Evolutionary conservation across 2,113 vertebrate genomes (phyloP), one percentile per base, ranked within the genome.

Genomic region (Eleginops maclovinus): DNA sequence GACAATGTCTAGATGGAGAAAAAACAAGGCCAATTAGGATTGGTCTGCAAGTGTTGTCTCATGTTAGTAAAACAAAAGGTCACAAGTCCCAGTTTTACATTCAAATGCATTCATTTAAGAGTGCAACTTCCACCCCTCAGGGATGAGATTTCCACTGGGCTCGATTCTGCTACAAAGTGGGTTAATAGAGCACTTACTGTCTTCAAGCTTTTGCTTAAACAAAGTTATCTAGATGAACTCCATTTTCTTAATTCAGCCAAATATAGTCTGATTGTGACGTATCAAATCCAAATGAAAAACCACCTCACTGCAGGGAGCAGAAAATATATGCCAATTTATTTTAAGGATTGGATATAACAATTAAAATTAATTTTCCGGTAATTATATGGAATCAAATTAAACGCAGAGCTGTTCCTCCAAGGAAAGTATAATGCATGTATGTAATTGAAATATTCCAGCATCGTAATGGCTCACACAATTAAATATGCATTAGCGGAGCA

Each of bases 391-490:
- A 92, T 92, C 83, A 84, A 92, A 92, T 93, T 88, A 91, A 90
- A 86, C 80, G 71, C 75, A 66, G 86, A 86, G 91, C 84, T 72
- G 75, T 85, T 89, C 88, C 90, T 91, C 87, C 40, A 59, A 90
- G 87, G 87, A 77, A 84, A 84, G 82, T 75, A 50, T 83, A 87
- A 90, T 81, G 89, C 88, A 88, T 84, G 85, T 82, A 74, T 81
- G 83, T 91, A 92, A 93, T 94, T 94, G 89, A 94, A 92, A 93
- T 92, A 89, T 87, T 81, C 86, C 88, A 80, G 84, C 82, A 75
- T 89, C 68, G 60, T 92, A 93, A 92, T 93, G 91, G 88, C 86
- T 89, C 79, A 79, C 81, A 64, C 85, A 81, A 94, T 95, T 93
- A 93, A 92, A 93, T 84, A 83, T 76, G 91, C 86, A 94, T 93